These are phyloP conservation scores for Chaetogeoica ovagalla DNA, from an alignment of 2,888 invertebrate species.

Conservation along the genomic window DNA sequence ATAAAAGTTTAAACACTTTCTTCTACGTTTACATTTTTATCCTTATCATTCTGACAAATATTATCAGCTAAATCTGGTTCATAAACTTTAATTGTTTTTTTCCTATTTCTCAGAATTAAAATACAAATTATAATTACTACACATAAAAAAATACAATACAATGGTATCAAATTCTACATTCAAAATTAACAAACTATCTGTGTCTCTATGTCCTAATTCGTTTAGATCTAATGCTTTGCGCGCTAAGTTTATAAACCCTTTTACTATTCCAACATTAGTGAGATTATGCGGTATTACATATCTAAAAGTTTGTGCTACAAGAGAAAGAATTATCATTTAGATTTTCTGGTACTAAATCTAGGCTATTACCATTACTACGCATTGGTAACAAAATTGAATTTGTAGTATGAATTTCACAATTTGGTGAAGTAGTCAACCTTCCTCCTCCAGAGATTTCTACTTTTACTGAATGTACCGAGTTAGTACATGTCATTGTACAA, in stretches of 20 bases:
- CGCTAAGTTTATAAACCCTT: background rate
- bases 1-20: too few species aligned
- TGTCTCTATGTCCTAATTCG: background rate
- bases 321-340: background rate
- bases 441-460: conserved; percentile 3
- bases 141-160: background rate
- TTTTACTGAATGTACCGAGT: background rate
- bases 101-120: too few species aligned
- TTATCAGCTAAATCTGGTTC: too few species aligned
- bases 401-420: too few species aligned
- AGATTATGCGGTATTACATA: conserved; percentile 2
- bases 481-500: background rate
- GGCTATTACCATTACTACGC: too few species aligned
- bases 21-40: too few species aligned
- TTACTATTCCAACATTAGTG: background rate
- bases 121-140: background rate
- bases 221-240: too few species aligned
- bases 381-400: too few species aligned
- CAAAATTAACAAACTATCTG: background rate
- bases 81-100: too few species aligned
- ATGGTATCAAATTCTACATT: background rate
- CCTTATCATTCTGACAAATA: too few species aligned
- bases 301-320: background rate
- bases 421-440: too few species aligned
- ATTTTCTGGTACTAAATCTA: too few species aligned